Evolutionary conservation across 1,140 invertebrate species (phyloP).

Genomic region (Venturia canescens): DNA sequence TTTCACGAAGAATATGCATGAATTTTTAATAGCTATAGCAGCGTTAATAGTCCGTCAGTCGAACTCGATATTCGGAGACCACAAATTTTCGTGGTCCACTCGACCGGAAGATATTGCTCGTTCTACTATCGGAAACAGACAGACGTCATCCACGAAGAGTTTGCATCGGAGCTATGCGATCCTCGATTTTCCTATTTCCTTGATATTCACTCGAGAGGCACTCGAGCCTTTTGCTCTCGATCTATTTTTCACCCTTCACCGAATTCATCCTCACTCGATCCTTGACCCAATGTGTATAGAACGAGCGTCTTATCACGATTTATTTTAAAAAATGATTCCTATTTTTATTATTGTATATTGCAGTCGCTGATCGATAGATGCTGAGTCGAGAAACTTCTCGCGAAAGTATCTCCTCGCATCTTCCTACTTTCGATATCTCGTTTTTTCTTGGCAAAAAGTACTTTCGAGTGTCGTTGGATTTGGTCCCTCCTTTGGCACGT

Average conservation of each 20-base stretch:
- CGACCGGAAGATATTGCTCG: constrained; percentile 32
- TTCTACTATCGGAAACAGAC: neutral
- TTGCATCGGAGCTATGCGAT: neutral
- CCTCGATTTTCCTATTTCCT: constrained; percentile 11
- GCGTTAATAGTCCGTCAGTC: constrained; percentile 15
- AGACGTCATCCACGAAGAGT: constrained; percentile 14
- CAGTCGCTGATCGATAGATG: neutral
- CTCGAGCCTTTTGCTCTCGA: neutral
- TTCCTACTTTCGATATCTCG: neutral
- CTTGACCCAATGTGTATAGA: neutral
- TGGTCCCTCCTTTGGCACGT: constrained; percentile 44
- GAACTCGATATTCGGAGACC: constrained; percentile 10
- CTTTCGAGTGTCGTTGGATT: constrained; percentile 28
- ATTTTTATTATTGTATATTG: neutral
- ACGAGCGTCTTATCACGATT: neutral
- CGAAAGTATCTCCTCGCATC: neutral
- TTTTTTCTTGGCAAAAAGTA: constrained; percentile 27
- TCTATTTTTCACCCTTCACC: constrained; percentile 7
- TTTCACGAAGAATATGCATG: neutral
- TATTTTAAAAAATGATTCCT: neutral
- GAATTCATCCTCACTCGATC: neutral
- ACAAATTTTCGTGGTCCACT: constrained; percentile 21
- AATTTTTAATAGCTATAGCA: constrained; percentile 5
- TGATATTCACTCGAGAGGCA: neutral
- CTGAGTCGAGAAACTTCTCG: constrained; percentile 5